A percentile compares a stretch with the other conserved stretches of the same genome.
Evolutionary conservation across 2,113 vertebrate genomes (phyloP).

Genomic region (Electrona antarctica): DNA sequence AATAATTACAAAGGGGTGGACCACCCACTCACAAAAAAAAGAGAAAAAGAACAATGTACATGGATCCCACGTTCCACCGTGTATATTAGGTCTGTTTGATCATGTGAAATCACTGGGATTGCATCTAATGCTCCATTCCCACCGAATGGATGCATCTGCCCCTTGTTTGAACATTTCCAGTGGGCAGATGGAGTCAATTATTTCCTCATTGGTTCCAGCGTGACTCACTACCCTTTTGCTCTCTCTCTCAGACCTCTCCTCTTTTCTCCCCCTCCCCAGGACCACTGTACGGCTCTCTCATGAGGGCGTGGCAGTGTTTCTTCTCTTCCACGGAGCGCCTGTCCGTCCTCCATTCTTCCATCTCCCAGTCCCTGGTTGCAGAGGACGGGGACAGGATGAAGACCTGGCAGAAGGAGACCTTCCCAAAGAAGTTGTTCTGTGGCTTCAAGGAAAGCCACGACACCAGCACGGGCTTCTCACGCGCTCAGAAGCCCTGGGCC

Average conservation of each 20-base stretch:
- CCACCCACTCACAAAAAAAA: too few relatives aligned
- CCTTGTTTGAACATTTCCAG: conserved; percentile 30
- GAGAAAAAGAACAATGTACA: too few relatives aligned
- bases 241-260: conserved; percentile 5
- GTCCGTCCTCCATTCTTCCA: conserved; percentile 78
- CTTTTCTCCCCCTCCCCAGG: conserved; percentile 60
- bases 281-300: conserved; percentile 83
- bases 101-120: background rate
- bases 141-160: conserved; percentile 27
- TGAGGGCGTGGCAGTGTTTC: conserved; percentile 85
- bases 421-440: conserved; percentile 83
- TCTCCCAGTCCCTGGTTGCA: conserved; percentile 77
- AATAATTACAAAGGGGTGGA: too few relatives aligned
- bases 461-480: conserved; percentile 76
- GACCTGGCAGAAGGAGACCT: conserved; percentile 83
- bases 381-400: conserved; percentile 80
- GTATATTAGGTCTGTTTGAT: conserved; percentile 14
- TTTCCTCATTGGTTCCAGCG: conserved; percentile 38
- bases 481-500: conserved; percentile 85
- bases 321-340: conserved; percentile 82
- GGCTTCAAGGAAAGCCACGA: conserved; percentile 83
- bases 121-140: background rate
- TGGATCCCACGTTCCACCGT: too few relatives aligned
- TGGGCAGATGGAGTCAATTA: conserved; percentile 41
- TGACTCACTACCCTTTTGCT: conserved; percentile 43